A percentile compares a stretch with the other conserved stretches of the same genome.
phyloP scores from a whole-genome alignment of 2,113 vertebrate species.

The Gadus macrocephalus region DNA sequence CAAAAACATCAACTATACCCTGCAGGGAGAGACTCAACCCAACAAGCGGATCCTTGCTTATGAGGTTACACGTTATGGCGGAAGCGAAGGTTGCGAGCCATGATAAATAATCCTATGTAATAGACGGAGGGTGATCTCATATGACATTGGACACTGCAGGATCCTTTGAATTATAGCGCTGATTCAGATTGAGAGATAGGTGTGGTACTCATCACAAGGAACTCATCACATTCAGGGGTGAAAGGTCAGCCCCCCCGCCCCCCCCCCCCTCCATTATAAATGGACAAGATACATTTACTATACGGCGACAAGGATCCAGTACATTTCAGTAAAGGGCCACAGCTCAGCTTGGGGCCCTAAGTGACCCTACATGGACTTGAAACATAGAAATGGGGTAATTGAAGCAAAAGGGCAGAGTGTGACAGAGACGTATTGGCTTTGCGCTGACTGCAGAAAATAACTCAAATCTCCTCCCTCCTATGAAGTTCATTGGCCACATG shows the following conservation, averaged over 20 bases:
- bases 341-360: slow-evolving; percentile 40
- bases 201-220: slow-evolving; percentile 42
- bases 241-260: slow-evolving; percentile 29
- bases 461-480: slow-evolving; percentile 42
- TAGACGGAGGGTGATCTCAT: slow-evolving; percentile 31
- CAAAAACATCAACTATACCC: slow-evolving; percentile 35
- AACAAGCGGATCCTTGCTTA: slow-evolving; percentile 25
- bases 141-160: neutral
- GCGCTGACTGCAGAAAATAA: slow-evolving; percentile 65
- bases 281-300: too few relatives aligned
- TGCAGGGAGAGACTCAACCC: slow-evolving; percentile 33
- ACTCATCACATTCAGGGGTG: neutral
- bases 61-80: neutral
- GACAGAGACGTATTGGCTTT: slow-evolving; percentile 66
- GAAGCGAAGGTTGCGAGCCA: slow-evolving; percentile 16
- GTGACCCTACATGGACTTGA: slow-evolving; percentile 49
- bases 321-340: slow-evolving; percentile 36
- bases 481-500: slow-evolving; percentile 51
- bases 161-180: slow-evolving; percentile 34
- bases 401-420: slow-evolving; percentile 70
- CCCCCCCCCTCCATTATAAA: slow-evolving; percentile 9
- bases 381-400: slow-evolving; percentile 67
- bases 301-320: neutral
- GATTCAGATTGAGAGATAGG: slow-evolving; percentile 30
- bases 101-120: slow-evolving; percentile 24